phyloP scores from a whole-genome alignment of 2,113 vertebrate genomes.

The Archilochus colubris region DNA sequence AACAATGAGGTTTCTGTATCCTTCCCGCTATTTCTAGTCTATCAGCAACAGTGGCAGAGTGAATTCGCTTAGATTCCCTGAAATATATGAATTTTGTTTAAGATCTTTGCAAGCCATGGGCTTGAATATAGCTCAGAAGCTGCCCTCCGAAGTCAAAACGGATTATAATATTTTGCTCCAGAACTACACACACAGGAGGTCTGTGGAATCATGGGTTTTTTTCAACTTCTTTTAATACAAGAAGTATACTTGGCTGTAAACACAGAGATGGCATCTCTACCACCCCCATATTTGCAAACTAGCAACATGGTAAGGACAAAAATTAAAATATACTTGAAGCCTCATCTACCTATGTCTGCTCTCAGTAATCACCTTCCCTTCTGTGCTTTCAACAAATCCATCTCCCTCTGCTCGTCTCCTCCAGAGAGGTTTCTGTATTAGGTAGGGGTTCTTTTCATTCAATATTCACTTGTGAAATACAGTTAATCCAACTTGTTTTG shows the following conservation, averaged over 20 bases:
- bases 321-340: not conserved
- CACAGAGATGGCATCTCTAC: not conserved
- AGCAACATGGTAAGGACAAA: not conserved
- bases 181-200: not conserved
- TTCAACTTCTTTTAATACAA: not conserved
- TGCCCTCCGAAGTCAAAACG: not conserved
- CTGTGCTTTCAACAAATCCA: not conserved
- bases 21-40: not conserved
- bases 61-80: not conserved
- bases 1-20: constrained; percentile 12
- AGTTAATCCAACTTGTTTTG: not conserved
- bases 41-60: not conserved
- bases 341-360: not conserved
- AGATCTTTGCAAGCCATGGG: not conserved
- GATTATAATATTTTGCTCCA: not conserved
- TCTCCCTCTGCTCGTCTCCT: not conserved
- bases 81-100: not conserved
- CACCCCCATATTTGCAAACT: not conserved
- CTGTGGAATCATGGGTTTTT: not conserved
- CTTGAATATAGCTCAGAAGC: not conserved
- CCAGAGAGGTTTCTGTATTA: not conserved
- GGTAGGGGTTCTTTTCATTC: not conserved
- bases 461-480: not conserved
- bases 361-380: not conserved
- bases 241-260: not conserved